Percentiles rank a stretch among this genome's conserved stretches.
phyloP scores from a whole-genome alignment of 1,140 invertebrate species.

The Meloidogyne floridensis region DNA sequence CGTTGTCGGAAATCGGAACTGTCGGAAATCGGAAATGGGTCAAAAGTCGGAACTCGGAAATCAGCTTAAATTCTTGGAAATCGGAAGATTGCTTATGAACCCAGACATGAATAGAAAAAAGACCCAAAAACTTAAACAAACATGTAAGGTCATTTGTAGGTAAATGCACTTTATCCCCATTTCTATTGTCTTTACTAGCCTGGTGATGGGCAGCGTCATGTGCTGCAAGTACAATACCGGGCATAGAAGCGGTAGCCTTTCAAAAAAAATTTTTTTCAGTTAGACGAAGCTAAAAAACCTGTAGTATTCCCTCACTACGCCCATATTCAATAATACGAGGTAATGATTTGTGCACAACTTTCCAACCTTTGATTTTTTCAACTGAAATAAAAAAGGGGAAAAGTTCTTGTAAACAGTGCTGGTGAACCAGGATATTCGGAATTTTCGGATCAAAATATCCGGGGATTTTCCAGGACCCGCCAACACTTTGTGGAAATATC shows the following conservation, averaged over 20 bases:
- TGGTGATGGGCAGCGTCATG: conserved; percentile 62
- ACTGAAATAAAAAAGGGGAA: neutral
- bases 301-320: conserved; percentile 59
- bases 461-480: too few species aligned
- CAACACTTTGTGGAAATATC: too few species aligned
- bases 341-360: conserved; percentile 59
- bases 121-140: conserved; percentile 72
- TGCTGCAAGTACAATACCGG: conserved; percentile 63
- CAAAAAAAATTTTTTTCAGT: neutral
- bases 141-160: conserved; percentile 64
- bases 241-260: conserved; percentile 37
- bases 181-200: conserved; percentile 54
- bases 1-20: too few species aligned
- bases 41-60: too few species aligned
- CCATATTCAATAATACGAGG: conserved; percentile 64
- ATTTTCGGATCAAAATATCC: too few species aligned
- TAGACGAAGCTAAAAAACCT: conserved; percentile 46
- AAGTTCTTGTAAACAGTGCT: neutral
- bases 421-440: too few species aligned
- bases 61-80: too few species aligned
- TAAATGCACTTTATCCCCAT: conserved; percentile 61
- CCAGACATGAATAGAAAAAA: neutral
- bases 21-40: too few species aligned
- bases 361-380: conserved; percentile 53
- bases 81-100: too few species aligned